Evolutionary conservation across 2,888 invertebrate genomes (phyloP), one percentile per base, ranked within the genome.

Genomic region (Lucinisca nassula): DNA sequence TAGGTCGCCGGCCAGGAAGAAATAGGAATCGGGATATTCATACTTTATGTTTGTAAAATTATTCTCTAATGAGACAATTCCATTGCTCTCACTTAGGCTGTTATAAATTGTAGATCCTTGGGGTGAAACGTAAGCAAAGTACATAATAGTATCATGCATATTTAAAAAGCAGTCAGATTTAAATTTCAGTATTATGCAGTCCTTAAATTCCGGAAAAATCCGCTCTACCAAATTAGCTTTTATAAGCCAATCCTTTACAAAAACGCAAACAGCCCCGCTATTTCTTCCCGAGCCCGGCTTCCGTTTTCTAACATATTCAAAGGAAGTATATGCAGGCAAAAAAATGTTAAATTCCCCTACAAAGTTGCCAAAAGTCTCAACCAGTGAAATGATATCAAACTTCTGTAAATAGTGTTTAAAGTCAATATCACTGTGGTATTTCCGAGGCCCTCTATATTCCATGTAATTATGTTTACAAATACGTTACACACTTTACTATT

Each of bases 1-100:
- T 10, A 80, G 70, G 49, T 84, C 80, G 30, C 80, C 84, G 38
- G 80, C 79, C 30, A 83, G 38, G 72, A 70, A 83, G 27, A 83
- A 58, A 55, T 73, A 79, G 21, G 38, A 72, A 58, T 79, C 55
- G 27, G 79, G 83, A 27, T 73, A 79, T 24, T 45, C 21, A 12
- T 55, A 30, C 58, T 78, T 78, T 51, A 83, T 58, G 32, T 55
- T 17, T 40, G 37, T 24, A 45, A 83, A 40, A 74, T 79, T 74
- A 27, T 58, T 83, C 55, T 83, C 78, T 40, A 83, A n/a, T 49
- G 38, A 40, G 12, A 79, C 49, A 27, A 83, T 83, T 14, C 83
- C 83, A 73, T 79, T 79, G 14, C 73, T 83, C 32, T 83, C 83
- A 37, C 27, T 55, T 14, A 38, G 32, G 17, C 27, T 58, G 24